Percentiles rank a stretch among this genome's conserved stretches.
Conservation (phyloP, 2,797 vertebrate genomes). For the Amniataba percoides region DNA sequence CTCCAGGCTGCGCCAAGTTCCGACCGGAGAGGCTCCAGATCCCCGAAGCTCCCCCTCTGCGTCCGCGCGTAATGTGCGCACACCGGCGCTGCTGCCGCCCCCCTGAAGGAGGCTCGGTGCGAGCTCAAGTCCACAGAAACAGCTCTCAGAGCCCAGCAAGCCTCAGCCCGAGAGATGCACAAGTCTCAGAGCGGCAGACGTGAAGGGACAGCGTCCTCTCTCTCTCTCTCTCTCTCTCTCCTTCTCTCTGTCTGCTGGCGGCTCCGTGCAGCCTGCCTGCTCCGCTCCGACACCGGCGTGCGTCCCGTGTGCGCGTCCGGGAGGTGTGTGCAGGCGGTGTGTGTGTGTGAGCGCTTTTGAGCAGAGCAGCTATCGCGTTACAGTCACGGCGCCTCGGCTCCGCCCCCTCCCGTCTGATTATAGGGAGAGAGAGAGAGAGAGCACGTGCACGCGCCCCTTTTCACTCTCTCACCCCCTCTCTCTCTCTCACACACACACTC, state of each 20-base stretch:
- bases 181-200: slow-evolving; percentile 8
- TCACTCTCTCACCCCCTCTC: background rate
- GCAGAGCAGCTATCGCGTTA: slow-evolving; percentile 89
- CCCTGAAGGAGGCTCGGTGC: slow-evolving; percentile 6
- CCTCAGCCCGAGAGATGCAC: slow-evolving; percentile 11
- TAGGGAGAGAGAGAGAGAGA: slow-evolving; percentile 55
- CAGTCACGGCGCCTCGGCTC: slow-evolving; percentile 86
- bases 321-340: slow-evolving; percentile 74
- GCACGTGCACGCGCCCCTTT: background rate
- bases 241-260: slow-evolving; percentile 16
- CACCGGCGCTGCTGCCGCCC: slow-evolving; percentile 34
- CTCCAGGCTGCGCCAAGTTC: slow-evolving; percentile 57
- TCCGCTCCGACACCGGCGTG: slow-evolving; percentile 52
- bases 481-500: slow-evolving; percentile 12
- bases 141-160: background rate
- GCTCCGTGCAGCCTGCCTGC: slow-evolving; percentile 39
- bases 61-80: slow-evolving; percentile 59
- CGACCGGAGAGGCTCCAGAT: slow-evolving; percentile 23
- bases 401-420: slow-evolving; percentile 87
- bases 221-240: background rate
- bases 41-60: slow-evolving; percentile 13
- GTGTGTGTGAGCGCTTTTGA: slow-evolving; percentile 85
- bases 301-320: slow-evolving; percentile 47
- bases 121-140: slow-evolving; percentile 21
- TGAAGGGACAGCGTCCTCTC: background rate